Percentiles rank a stretch among this genome's conserved stretches.
phyloP scores from a whole-genome alignment of 2,797 vertebrate species.

The Siniperca obscura region DNA sequence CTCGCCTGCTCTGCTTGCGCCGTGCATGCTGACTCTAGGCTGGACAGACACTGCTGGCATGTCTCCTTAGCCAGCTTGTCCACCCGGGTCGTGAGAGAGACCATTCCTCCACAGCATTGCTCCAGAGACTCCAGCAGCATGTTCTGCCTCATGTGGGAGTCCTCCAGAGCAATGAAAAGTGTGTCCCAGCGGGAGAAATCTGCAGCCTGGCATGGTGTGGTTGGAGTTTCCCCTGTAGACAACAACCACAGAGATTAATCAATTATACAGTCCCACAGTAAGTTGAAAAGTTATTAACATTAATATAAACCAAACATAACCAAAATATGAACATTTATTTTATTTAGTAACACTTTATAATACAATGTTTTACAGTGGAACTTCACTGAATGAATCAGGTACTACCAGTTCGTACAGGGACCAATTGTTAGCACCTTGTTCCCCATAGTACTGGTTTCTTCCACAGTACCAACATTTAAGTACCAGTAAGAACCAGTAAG shows the following conservation, averaged over 20 bases:
- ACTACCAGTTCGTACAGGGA: background rate
- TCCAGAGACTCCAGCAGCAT: slow-evolving; percentile 75
- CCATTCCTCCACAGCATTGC: slow-evolving; percentile 53
- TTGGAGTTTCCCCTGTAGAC: slow-evolving; percentile 48
- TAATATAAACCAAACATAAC: background rate
- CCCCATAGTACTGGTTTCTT: background rate
- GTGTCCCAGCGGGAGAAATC: slow-evolving; percentile 80
- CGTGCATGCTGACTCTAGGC: slow-evolving; percentile 60
- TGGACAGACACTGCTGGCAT: slow-evolving; percentile 58
- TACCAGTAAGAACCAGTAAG: background rate
- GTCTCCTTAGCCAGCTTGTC: slow-evolving; percentile 57
- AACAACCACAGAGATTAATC: slow-evolving; percentile 27
- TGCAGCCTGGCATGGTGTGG: slow-evolving; percentile 51
- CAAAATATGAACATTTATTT: background rate
- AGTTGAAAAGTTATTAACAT: background rate
- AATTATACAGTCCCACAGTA: background rate
- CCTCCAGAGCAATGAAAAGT: slow-evolving; percentile 79
- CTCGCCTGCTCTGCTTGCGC: slow-evolving; percentile 49
- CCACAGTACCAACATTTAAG: background rate
- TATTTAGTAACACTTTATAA: background rate
- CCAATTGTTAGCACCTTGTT: background rate
- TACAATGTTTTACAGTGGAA: background rate
- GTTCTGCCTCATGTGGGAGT: slow-evolving; percentile 82
- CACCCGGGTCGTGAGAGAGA: slow-evolving; percentile 58
- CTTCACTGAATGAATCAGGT: background rate